A percentile compares a stretch with the other conserved stretches of the same genome.
Evolutionary conservation across 2,888 invertebrate genomes (phyloP).

Genomic region (Campaea margaritaria): DNA sequence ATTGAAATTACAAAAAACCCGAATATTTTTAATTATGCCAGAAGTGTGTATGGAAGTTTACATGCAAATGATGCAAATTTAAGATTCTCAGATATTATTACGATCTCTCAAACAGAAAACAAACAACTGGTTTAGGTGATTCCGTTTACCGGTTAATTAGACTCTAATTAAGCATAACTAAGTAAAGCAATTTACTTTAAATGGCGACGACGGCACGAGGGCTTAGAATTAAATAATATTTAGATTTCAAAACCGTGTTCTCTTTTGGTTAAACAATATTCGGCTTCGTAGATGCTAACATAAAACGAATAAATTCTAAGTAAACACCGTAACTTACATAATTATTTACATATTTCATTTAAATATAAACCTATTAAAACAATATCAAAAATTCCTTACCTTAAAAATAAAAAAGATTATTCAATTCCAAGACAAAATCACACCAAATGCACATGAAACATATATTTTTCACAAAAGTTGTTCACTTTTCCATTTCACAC

Average conservation of each 20-base stretch:
- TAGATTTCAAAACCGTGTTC: slow-evolving; percentile 7
- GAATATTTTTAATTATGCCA: not conserved
- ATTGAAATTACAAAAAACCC: not conserved
- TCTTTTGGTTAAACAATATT: slow-evolving; percentile 1
- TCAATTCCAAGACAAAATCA: not conserved
- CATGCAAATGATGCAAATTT: not conserved
- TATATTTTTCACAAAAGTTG: slow-evolving; percentile 18
- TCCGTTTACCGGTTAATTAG: slow-evolving; percentile 18
- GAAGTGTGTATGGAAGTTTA: not conserved
- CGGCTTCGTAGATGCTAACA: not conserved
- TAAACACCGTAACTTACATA: not conserved
- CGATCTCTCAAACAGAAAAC: slow-evolving; percentile 7
- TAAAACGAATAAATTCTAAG: not conserved
- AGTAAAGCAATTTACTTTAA: slow-evolving; percentile 25
- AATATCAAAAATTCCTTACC: not conserved
- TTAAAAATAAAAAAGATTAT: slow-evolving; percentile 3
- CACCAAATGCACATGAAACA: slow-evolving; percentile 18
- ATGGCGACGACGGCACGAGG: slow-evolving; percentile 17
- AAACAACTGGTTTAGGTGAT: slow-evolving; percentile 8
- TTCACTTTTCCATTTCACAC: slow-evolving; percentile 35
- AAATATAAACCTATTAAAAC: not conserved
- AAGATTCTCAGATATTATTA: slow-evolving; percentile 1
- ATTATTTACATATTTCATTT: not conserved
- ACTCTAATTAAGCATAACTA: slow-evolving; percentile 24
- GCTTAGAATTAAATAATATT: slow-evolving; percentile 25